Base-by-base conservation (phyloP, 2,797 vertebrate species). In the Hoplostethus atlanticus region DNA sequence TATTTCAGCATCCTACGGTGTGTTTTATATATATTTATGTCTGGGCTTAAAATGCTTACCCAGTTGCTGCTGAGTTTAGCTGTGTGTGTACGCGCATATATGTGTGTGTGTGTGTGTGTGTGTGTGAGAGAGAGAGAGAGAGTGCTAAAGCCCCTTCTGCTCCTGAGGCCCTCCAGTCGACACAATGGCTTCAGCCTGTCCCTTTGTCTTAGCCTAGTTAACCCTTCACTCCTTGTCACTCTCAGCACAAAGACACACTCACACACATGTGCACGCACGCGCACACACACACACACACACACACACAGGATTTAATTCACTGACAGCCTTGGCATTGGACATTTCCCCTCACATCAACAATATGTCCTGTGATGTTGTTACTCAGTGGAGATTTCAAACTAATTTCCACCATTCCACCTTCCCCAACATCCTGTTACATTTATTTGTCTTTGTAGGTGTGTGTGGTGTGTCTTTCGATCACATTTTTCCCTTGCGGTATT, bases 171-270 rank as follows among this genome's bases (percentile, higher is more conserved):
- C 92, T 91, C 76, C 82, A 78, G 68, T 84, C 65, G 72, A 81
- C 86, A 94, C 92, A 93, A 94, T 91, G 79, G 65, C 84, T 81
- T 75, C 77, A 79, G 87, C 70, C 71, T 48, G 64, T 77, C 67
- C 80, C 86, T 94, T 95, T 95, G 93, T 95, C 90, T 93, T 94
- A 93, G 86, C 71, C 75, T 83, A 76, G 88, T 93, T 95, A 94
- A 94, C 93, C 93, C 92, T 90, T 93, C 69, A 31, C 89, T 88
- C 70, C 70, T 85, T 79, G 89, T 87, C 85, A 87, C 89, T 89
- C 68, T 81, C 71, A 71, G 81, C 60, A 78, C 79, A 87, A 79
- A 86, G 66, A 72, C 53, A 73, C 69, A 59, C 68, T 60, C 55
- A 6, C 38, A 52, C 59, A 60, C 46, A 21, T 1, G 21, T 21